Evolutionary conservation across 2,888 invertebrate species (phyloP).

Genomic region (Halictus ligatus): DNA sequence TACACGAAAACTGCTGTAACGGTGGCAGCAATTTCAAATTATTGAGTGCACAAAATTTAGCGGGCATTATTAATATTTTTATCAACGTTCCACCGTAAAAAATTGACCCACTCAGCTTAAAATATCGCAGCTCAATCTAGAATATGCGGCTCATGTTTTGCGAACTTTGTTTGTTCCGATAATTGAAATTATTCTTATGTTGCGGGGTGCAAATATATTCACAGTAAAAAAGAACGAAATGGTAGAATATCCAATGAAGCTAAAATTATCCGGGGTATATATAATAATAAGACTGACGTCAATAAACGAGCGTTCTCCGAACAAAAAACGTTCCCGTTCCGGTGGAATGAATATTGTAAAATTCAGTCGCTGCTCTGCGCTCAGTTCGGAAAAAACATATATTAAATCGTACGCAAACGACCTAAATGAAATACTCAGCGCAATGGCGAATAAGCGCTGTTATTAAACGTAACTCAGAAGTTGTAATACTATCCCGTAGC

Average conservation of each 20-base stretch:
- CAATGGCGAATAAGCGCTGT: not conserved
- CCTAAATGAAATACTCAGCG: not conserved
- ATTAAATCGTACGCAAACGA: conserved; percentile 3
- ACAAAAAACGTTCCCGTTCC: not conserved
- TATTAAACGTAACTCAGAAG: conserved; percentile 4
- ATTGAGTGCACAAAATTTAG: not conserved
- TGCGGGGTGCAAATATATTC: not conserved
- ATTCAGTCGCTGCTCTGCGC: not conserved
- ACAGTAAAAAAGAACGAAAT: not conserved
- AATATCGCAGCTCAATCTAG: not conserved
- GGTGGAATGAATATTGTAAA: not conserved
- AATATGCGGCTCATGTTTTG: not conserved
- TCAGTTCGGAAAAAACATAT: not conserved
- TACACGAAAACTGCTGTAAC: not conserved
- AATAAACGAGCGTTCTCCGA: not conserved
- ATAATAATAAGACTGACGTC: not conserved
- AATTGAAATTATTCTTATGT: not conserved
- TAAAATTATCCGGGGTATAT: not conserved
- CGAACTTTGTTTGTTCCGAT: not conserved
- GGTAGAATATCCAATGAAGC: not conserved
- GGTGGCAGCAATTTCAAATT: not conserved
- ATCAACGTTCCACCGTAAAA: not conserved
- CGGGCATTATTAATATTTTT: not conserved
- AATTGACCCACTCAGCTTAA: not conserved
- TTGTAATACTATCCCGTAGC: not conserved